Evolutionary conservation across 2,888 invertebrate genomes (phyloP), one percentile per base, ranked within the genome.

Genomic region (Fissipunctia ypsillon): DNA sequence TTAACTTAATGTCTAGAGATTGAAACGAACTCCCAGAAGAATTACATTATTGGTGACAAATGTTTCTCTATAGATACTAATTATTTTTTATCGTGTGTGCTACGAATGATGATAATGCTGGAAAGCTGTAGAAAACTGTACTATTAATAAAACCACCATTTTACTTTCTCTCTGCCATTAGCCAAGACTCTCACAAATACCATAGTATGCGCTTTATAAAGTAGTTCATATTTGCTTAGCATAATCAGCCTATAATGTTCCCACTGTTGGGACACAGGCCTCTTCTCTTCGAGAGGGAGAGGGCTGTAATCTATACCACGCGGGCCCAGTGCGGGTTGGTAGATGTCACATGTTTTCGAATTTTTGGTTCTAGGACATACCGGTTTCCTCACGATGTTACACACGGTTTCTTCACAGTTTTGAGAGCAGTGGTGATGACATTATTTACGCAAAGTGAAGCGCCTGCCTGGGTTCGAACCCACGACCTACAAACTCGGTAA

Each of bases 141-240:
- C 52, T 61, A 69, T 70, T 78, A 71, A 59, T 73, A 73, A 74
- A 78, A 69, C 67, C 64, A 54, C 60, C n/a, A 73, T 78, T 75
- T 57, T 56, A 72, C 79, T 84, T 84, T 86, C 84, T 59, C 75
- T 81, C 56, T 6, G 66, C 14, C 64, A 78, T 77, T 59, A 79
- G 45, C 35, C 48, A 41, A 59, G 52, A 54, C 56, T 66, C 48
- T 72, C 52, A 71, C 74, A 77, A 74, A 77, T 73, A 78, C 69
- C 52, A 48, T 69, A 50, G 48, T 19, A 50, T 56, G 12, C 48
- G 45, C 19, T 35, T 25, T 61, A 14, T 52, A 14, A 35, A 43
- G 28, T 50, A 48, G 66, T 56, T 63, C 31, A 57, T 57, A 57
- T 41, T 54, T 48, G 9, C 66, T 59, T 57, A 65, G 60, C 12